Base-by-base conservation (phyloP, 1,140 invertebrate species). In the Pogonomyrmex barbatus region DNA sequence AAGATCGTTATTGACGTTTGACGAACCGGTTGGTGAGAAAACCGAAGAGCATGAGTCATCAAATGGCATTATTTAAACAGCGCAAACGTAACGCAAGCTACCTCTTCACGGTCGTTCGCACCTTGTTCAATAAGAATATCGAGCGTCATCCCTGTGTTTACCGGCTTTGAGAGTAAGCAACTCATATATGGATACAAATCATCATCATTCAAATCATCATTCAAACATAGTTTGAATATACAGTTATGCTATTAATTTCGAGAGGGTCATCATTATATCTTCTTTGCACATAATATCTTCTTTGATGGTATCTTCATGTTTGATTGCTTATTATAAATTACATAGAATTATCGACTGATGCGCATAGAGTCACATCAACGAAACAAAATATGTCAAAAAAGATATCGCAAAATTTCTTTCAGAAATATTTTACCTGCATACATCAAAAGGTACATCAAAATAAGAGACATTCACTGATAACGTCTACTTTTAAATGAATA, bases 11-110 rank as follows among this genome's bases (percentile, higher is more conserved):
- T 63, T 78, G 82, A 63, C 14, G 71, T 50, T 50, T 36, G 60
- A 54, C 6, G 45, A 77, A 42, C 9, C 39, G 63, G 71, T 87
- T 42, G 79, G 12, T 83, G 78, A 45, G 65, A 82, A 24, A 24
- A 67, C 1, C 17, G 52, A 84, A 67, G n/a, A 42, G 54, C 54
- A 70, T 89, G 89, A 90, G 78, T 90, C 88, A 85, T 30, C 10
- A 73, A 68, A 50, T 85, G 36, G 39, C 42, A 82, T 82, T 70
- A 76, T 63, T 88, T 82, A 67, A 56, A 83, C 79, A 50, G 78
- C 50, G 60, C 85, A 24, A 24, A 85, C 78, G 87, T 88, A 78
- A 36, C 73, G 36, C 73, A 47, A 54, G 60, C 36, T 56, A 33
- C 36, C 36, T 86, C 52, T 42, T 79, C 67, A 65, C 62, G 79